Percentiles rank a stretch among this genome's conserved stretches.
Conservation (phyloP, 2,888 invertebrate genomes). For the Drosophila melanocephala region DNA sequence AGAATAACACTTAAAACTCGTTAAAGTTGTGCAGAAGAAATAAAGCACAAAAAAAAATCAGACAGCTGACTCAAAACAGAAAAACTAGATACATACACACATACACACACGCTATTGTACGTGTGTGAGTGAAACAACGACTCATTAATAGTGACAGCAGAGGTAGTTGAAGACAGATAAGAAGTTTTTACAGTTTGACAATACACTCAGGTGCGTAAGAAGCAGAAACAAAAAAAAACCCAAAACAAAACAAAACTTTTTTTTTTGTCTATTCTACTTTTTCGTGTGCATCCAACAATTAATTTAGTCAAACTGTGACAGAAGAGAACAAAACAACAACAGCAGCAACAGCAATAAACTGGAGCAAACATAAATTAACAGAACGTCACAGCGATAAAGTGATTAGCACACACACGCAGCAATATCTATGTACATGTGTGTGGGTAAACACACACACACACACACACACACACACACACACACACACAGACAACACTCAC, state of each 20-base stretch:
- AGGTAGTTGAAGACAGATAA: conserved; percentile 33
- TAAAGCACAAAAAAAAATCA: conserved; percentile 58
- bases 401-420: conserved; percentile 49
- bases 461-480: conserved; percentile 36
- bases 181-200: conserved; percentile 51
- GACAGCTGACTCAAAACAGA: conserved; percentile 71
- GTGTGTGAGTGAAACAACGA: conserved; percentile 19
- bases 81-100: conserved; percentile 51
- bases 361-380: conserved; percentile 70
- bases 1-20: conserved; percentile 76
- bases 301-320: conserved; percentile 29
- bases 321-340: neutral
- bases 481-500: conserved; percentile 38
- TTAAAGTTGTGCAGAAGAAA: conserved; percentile 75
- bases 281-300: conserved; percentile 13
- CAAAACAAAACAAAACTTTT: neutral
- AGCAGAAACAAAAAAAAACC: conserved; percentile 12
- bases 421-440: conserved; percentile 22
- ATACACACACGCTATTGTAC: conserved; percentile 1
- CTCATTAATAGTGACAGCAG: conserved; percentile 40
- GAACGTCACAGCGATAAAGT: conserved; percentile 63
- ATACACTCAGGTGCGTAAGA: conserved; percentile 35
- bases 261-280: conserved; percentile 1
- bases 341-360: conserved; percentile 43
- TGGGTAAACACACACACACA: conserved; percentile 37